A percentile compares a stretch with the other conserved stretches of the same genome.
These are phyloP conservation scores for Sylvicola cinctus DNA, from an alignment of 2,888 invertebrate genomes.

Conservation along the genomic window DNA sequence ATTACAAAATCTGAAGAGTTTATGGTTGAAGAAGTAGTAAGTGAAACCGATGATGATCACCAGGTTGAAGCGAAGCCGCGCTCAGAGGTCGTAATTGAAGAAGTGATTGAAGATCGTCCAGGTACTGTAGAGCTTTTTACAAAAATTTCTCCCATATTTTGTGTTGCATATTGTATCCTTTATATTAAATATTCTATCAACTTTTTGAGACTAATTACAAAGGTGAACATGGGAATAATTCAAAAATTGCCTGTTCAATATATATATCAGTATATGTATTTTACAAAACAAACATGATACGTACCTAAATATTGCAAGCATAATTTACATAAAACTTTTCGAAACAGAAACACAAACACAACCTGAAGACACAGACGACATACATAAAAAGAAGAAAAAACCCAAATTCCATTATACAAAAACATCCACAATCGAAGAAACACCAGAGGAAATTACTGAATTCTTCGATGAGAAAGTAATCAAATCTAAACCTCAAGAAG, in stretches of 20 bases:
- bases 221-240: no score
- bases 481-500: no score
- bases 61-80: slow-evolving; percentile 8
- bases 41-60: slow-evolving; percentile 11
- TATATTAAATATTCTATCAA: no score
- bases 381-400: no score
- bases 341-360: slow-evolving; percentile 11
- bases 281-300: slow-evolving; percentile 11
- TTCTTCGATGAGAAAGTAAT: no score
- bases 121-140: slow-evolving; percentile 10
- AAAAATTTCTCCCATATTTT: no score
- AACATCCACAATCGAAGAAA: slow-evolving; percentile 11
- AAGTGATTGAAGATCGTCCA: slow-evolving; percentile 18
- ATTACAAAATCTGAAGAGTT: slow-evolving; percentile 6
- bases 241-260: no score
- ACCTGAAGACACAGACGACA: slow-evolving; percentile 14
- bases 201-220: slow-evolving; percentile 5
- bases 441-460: slow-evolving; percentile 13
- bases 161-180: no score
- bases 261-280: no score
- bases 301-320: slow-evolving; percentile 16
- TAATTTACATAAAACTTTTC: slow-evolving; percentile 11
- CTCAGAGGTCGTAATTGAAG: slow-evolving; percentile 10
- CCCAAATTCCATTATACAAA: neutral
- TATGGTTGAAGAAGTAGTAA: slow-evolving; percentile 7